These are phyloP conservation scores for Trogon surrucura DNA, from an alignment of 2,113 vertebrate genomes.

Conservation along the genomic window DNA sequence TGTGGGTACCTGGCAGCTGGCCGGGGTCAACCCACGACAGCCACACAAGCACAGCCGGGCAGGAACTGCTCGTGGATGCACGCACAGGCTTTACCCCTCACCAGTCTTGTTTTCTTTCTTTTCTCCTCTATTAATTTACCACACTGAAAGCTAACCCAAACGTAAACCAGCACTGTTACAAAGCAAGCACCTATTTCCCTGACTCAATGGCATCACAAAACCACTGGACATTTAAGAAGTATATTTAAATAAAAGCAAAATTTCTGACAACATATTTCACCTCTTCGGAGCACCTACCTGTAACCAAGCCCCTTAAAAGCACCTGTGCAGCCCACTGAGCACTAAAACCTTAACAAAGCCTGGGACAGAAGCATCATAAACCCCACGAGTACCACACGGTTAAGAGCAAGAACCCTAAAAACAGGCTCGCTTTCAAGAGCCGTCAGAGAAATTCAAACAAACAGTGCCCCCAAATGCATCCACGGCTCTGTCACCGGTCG, in stretches of 20 bases:
- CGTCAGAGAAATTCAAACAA: background rate
- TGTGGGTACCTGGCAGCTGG: no score
- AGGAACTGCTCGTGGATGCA: background rate
- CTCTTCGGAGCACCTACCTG: background rate
- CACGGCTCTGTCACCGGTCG: background rate
- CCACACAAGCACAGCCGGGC: background rate
- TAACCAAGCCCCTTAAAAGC: background rate
- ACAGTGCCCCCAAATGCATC: background rate
- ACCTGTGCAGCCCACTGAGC: background rate
- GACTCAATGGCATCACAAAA: background rate
- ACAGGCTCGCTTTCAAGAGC: background rate
- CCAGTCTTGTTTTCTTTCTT: background rate
- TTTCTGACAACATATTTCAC: background rate
- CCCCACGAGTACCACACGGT: background rate
- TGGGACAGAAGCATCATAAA: background rate
- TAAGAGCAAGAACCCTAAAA: background rate
- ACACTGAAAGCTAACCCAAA: background rate
- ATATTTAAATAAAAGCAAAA: background rate
- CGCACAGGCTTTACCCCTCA: background rate
- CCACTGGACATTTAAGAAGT: background rate
- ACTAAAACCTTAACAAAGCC: background rate
- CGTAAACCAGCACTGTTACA: background rate
- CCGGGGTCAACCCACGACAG: no score
- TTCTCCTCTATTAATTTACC: background rate
- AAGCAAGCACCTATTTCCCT: background rate